phyloP scores from a whole-genome alignment of 2,888 invertebrate genomes.

The Idaea dimidiata region DNA sequence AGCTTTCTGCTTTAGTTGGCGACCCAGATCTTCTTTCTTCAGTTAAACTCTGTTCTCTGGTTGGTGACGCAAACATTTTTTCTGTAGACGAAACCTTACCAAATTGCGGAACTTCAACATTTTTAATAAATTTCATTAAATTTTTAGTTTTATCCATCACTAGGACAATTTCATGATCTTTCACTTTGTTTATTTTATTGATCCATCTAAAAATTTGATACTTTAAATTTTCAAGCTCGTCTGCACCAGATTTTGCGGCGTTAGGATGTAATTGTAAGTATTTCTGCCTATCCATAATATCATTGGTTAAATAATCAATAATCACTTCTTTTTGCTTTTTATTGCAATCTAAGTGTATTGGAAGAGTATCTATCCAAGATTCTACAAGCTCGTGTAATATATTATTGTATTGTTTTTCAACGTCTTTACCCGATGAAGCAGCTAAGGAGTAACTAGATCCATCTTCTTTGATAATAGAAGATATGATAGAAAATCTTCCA shows the following conservation, averaged over 20 bases:
- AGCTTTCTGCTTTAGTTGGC: neutral
- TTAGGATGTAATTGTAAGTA: conserved; percentile 50
- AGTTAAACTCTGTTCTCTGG: neutral
- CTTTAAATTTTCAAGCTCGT: conserved; percentile 58
- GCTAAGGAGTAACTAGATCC: neutral
- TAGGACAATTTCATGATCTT: conserved; percentile 42
- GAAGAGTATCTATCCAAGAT: neutral
- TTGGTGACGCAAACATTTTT: neutral
- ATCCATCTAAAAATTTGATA: conserved; percentile 68
- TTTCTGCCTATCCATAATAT: conserved; percentile 58
- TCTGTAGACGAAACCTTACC: conserved; percentile 9
- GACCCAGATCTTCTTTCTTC: neutral
- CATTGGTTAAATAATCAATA: conserved; percentile 51
- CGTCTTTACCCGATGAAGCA: neutral
- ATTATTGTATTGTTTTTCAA: conserved; percentile 10
- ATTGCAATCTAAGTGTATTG: conserved; percentile 24
- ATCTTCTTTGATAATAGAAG: neutral
- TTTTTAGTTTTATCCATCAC: conserved; percentile 24
- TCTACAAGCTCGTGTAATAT: conserved; percentile 3
- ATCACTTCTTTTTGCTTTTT: conserved; percentile 40
- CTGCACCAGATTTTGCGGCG: conserved; percentile 31
- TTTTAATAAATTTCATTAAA: conserved; percentile 49
- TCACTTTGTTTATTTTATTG: conserved; percentile 48
- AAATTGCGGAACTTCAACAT: conserved; percentile 42
- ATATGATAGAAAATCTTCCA: neutral